phyloP scores from a whole-genome alignment of 2,113 vertebrate genomes.

The Pampusana beccarii region DNA sequence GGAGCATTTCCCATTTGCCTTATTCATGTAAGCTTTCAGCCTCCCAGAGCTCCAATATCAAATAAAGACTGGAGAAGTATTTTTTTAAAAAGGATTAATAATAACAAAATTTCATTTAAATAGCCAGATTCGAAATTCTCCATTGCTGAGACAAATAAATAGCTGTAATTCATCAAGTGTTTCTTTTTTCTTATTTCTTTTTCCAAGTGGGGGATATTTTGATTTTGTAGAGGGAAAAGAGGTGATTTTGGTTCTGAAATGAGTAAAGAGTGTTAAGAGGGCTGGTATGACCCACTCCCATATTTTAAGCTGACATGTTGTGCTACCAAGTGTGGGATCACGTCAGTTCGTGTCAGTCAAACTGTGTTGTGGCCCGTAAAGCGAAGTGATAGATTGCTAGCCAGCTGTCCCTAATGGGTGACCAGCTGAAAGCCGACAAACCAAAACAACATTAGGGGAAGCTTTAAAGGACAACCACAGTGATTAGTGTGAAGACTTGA shows the following conservation, averaged over 20 bases:
- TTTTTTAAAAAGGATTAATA: neutral
- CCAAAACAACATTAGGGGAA: neutral
- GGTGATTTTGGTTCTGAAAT: neutral
- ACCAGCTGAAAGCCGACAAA: neutral
- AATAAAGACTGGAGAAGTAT: neutral
- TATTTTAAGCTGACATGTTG: neutral
- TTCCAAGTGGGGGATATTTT: rapidly evolving
- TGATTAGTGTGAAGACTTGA: slow-evolving; percentile 4
- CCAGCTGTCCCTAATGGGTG: neutral
- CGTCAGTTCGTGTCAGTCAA: neutral
- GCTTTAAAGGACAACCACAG: neutral
- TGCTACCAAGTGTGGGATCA: neutral
- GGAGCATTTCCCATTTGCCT: neutral
- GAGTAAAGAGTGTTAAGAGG: neutral
- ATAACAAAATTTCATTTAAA: neutral
- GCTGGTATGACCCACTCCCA: neutral
- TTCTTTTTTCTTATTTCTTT: neutral
- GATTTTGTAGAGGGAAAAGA: neutral
- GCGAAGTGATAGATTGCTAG: neutral
- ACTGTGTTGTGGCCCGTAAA: neutral
- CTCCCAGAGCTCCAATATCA: neutral
- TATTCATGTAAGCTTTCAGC: neutral
- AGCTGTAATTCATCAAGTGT: neutral
- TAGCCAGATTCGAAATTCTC: neutral
- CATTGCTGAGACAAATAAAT: neutral